These are phyloP conservation scores for Stegana nigrithorax DNA, from an alignment of 2,888 invertebrate species.

Conservation along the genomic window DNA sequence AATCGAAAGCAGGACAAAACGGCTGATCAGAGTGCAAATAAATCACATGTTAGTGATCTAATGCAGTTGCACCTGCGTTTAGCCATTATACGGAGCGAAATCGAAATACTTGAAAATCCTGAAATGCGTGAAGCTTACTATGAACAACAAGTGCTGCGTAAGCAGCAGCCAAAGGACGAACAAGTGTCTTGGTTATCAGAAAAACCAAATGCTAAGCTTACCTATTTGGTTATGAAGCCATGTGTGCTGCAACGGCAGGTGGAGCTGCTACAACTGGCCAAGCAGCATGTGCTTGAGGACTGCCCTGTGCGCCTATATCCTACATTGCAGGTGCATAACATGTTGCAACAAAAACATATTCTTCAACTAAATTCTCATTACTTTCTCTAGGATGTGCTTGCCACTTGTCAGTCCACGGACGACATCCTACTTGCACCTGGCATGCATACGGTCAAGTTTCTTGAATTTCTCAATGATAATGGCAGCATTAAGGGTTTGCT, in stretches of 20 bases:
- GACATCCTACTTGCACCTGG: conserved; percentile 70
- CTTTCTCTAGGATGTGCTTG: conserved; percentile 60
- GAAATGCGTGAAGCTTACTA: conserved; percentile 70
- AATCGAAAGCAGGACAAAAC: background rate
- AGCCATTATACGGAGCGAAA: conserved; percentile 72
- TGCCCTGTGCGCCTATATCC: conserved; percentile 68
- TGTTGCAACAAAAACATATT: no score
- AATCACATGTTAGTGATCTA: conserved; percentile 68
- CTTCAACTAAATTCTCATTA: background rate
- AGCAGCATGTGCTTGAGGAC: conserved; percentile 62
- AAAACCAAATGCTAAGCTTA: conserved; percentile 18
- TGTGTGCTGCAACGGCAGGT: conserved; percentile 69
- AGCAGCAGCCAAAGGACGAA: no score
- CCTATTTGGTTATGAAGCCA: conserved; percentile 69
- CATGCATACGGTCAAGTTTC: conserved; percentile 69
- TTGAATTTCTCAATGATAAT: conserved; percentile 71
- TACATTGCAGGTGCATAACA: conserved; percentile 58
- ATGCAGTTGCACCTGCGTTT: conserved; percentile 72
- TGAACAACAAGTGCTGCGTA: no score
- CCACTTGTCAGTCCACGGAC: conserved; percentile 67
- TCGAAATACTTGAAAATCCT: conserved; percentile 74
- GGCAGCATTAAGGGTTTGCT: conserved; percentile 54
- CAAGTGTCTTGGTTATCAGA: no score
- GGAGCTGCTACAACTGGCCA: conserved; percentile 67
- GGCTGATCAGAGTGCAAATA: conserved; percentile 57